Conservation (phyloP, 2,888 invertebrate species). For the Eupithecia abbreviata region DNA sequence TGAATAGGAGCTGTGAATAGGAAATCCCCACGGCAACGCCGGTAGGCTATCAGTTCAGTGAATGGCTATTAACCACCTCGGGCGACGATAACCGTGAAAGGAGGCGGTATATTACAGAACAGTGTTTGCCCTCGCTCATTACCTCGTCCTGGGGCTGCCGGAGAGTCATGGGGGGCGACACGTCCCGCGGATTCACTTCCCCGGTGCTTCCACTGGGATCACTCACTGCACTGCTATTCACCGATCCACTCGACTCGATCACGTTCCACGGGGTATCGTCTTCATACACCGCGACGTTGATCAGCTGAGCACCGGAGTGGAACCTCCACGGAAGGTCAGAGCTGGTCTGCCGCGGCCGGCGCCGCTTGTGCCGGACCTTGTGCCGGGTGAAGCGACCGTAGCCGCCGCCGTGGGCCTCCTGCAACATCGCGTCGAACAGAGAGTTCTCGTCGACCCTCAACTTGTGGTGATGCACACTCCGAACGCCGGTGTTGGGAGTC, state of each 20-base stretch:
- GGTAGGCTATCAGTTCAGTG: slow-evolving; percentile 73
- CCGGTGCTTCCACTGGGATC: slow-evolving; percentile 62
- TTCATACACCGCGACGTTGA: slow-evolving; percentile 82
- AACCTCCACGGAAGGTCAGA: slow-evolving; percentile 80
- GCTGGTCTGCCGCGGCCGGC: slow-evolving; percentile 72
- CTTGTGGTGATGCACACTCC: slow-evolving; percentile 58
- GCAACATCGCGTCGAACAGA: slow-evolving; percentile 74
- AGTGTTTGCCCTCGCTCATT: slow-evolving; percentile 71
- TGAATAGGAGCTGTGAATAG: slow-evolving; percentile 74
- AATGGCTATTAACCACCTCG: slow-evolving; percentile 79
- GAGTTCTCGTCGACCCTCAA: slow-evolving; percentile 72
- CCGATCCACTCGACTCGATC: slow-evolving; percentile 66
- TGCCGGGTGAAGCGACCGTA: slow-evolving; percentile 74
- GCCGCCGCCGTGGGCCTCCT: slow-evolving; percentile 68
- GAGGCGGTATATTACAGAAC: slow-evolving; percentile 59
- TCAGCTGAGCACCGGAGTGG: slow-evolving; percentile 77
- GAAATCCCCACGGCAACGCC: slow-evolving; percentile 65
- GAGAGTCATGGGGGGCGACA: slow-evolving; percentile 74
- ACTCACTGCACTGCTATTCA: slow-evolving; percentile 79
- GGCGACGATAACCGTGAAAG: slow-evolving; percentile 79
- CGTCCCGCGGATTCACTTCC: slow-evolving; percentile 67
- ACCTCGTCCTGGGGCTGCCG: slow-evolving; percentile 76
- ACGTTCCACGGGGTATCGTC: slow-evolving; percentile 81
- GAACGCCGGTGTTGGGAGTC: slow-evolving; percentile 52
- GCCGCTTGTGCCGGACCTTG: slow-evolving; percentile 78